These are phyloP conservation scores for Oreochromis grahami DNA, from an alignment of 2,797 vertebrate species.

Conservation along the genomic window DNA sequence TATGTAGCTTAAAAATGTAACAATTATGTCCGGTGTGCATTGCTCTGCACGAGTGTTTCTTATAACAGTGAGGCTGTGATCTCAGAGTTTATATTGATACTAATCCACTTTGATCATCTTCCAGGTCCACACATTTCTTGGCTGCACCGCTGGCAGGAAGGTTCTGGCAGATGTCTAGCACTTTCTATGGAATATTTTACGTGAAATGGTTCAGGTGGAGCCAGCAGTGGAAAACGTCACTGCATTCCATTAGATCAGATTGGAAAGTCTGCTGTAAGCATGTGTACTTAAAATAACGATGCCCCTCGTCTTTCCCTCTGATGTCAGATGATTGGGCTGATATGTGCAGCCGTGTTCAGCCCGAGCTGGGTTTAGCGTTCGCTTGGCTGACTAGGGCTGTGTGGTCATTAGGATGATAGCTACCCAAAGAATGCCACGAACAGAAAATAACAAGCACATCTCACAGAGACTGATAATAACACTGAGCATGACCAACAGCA, in stretches of 20 bases:
- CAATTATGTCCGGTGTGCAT: not conserved
- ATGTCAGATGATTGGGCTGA: slow-evolving; percentile 49
- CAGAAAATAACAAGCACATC: slow-evolving; percentile 46
- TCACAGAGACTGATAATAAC: slow-evolving; percentile 22
- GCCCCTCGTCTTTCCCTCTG: slow-evolving; percentile 23
- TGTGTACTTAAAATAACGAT: slow-evolving; percentile 63
- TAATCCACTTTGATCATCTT: slow-evolving; percentile 59
- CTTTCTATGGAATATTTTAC: slow-evolving; percentile 44
- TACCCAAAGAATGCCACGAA: slow-evolving; percentile 28
- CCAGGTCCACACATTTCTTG: slow-evolving; percentile 57
- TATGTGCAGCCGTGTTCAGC: slow-evolving; percentile 45
- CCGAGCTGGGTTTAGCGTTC: slow-evolving; percentile 22
- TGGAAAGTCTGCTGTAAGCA: slow-evolving; percentile 42
- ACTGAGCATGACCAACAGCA: slow-evolving; percentile 4
- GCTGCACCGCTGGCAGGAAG: slow-evolving; percentile 42
- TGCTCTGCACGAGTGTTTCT: slow-evolving; percentile 43
- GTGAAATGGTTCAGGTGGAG: slow-evolving; percentile 48
- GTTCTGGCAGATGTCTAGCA: slow-evolving; percentile 30
- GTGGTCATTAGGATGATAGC: slow-evolving; percentile 40
- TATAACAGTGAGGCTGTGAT: slow-evolving; percentile 44
- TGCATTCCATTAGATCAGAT: slow-evolving; percentile 51
- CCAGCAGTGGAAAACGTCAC: slow-evolving; percentile 46
- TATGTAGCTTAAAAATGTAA: not conserved
- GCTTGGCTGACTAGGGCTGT: slow-evolving; percentile 14
- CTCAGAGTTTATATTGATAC: slow-evolving; percentile 57